phyloP scores from a whole-genome alignment of 2,113 vertebrate genomes.

The Ictidomys tridecemlineatus region DNA sequence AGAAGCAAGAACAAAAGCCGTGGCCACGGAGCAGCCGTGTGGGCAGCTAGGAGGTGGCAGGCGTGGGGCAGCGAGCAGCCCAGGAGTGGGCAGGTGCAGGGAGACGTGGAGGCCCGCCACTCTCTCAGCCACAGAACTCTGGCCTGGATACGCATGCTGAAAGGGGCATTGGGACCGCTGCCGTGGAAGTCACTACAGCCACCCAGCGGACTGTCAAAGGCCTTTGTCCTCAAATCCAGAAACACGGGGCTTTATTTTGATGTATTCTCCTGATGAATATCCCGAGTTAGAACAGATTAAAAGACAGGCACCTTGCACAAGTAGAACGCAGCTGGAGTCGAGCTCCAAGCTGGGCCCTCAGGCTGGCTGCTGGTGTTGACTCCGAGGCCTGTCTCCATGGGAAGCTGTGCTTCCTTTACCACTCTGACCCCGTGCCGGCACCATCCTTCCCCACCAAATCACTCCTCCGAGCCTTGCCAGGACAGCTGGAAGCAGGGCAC shows the following conservation, averaged over 20 bases:
- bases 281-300: not conserved
- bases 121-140: fast-evolving
- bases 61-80: not conserved
- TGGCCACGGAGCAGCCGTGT: fast-evolving
- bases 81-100: fast-evolving
- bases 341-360: fast-evolving
- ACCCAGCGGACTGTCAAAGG: not conserved
- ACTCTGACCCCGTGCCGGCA: no score
- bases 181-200: no score
- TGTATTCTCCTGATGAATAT: not conserved
- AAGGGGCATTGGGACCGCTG: fast-evolving
- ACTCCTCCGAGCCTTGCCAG: fast-evolving
- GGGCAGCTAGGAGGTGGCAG: not conserved
- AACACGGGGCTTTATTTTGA: not conserved
- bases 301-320: no score
- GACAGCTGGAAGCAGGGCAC: not conserved
- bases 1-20: not conserved
- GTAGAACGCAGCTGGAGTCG: no score
- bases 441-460: fast-evolving
- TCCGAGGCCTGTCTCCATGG: not conserved
- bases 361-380: fast-evolving
- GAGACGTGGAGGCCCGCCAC: fast-evolving
- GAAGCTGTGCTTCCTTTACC: not conserved
- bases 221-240: not conserved
- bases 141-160: fast-evolving